Evolutionary conservation across 1,140 invertebrate genomes (phyloP), one percentile per base, ranked within the genome.

Genomic region (Phymorhynchus buccinoides): DNA sequence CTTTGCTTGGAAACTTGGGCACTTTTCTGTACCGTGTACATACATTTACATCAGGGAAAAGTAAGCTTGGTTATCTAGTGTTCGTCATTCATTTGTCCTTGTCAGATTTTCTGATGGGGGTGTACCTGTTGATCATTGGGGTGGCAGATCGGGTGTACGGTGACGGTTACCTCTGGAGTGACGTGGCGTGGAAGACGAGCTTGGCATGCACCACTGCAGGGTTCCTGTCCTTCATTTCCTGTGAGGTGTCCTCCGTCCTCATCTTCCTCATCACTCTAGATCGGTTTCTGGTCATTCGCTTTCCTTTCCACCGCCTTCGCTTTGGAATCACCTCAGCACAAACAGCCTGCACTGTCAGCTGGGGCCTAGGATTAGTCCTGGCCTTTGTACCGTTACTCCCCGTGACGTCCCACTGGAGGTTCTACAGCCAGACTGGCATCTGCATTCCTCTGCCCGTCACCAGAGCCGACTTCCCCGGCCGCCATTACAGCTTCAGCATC

Each of bases 141-240:
- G 3, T 71, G 68, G 68, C 35, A 35, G 68, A 71, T 32, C 68
- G 30, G 12, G 6, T 79, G 22, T 90, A 87, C 44, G 68, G 86
- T 42, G 89, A 88, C 22, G 35, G 32, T 16, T 91, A 91, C 79
- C 79, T 86, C 7, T 86, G 84, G 41, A 52, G 89, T 41, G 90
- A 87, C n/a, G 35, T 41, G 4, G 16, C 39, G 0, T 91, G 90
- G 90, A 84, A 86, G 71, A 66, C 80, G 3, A 80, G 77, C 39
- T n/a, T 37, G 3, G 78, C 82, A 22, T 92, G 91, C 82, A 80
- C 84, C 30, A 18, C 88, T 22, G 90, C 90, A 14, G 91, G 91
- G 6, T 84, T 90, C 30, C 52, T 91, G 3, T 83, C 90, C 1
- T 39, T 83, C 1, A 18, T 90, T 4, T 89, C 89, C 3, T 89